Evolutionary conservation across 1,140 invertebrate genomes (phyloP), one percentile per base, ranked within the genome.

Genomic region (Cydia amplana): DNA sequence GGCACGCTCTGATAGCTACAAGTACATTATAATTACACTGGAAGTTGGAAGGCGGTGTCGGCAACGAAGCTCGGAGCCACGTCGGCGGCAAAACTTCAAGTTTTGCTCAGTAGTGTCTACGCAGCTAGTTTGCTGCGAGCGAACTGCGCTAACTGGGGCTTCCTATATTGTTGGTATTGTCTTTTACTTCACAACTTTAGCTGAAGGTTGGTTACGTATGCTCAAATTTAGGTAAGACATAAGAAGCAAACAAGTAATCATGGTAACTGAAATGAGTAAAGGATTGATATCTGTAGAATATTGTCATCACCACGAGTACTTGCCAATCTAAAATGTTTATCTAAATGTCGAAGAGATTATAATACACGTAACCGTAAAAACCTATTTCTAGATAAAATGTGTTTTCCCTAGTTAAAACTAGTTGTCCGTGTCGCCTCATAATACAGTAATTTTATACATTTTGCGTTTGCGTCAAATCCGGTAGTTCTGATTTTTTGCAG

Each of bases 71-170:
- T 80, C 72, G 75, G 77, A 76, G 75, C 16, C 28, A 73, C 75
- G 76, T 74, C 74, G 64, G 72, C 77, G 49, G 40, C 73, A 60
- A 60, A 60, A 67, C 73, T 72, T 20, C 60, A 76, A 81, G 51
- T 74, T 74, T 20, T 60, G 55, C 55, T 18, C n/a, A 12, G 55
- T 20, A 23, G 55, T 60, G 55, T 60, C 55, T 60, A 60, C 55
- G 55, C 55, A 60, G 55, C 20, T 9, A 60, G 55, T 60, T 60
- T 23, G 55, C 23, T n/a, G 55, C 55, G 18, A 60, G 28, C 46
- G 16, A 79, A 79, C 79, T 77, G 51, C 60, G 23, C 78, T 76
- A 81, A 81, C 78, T 79, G 20, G 55, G 18, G 20, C 55, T 23
- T 60, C 51, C 18, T 23, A 23, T 60, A 60, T 60, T 60, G 55